A percentile compares a stretch with the other conserved stretches of the same genome.
Evolutionary conservation across 2,888 invertebrate genomes (phyloP).

Genomic region (Drosophila koepferae): DNA sequence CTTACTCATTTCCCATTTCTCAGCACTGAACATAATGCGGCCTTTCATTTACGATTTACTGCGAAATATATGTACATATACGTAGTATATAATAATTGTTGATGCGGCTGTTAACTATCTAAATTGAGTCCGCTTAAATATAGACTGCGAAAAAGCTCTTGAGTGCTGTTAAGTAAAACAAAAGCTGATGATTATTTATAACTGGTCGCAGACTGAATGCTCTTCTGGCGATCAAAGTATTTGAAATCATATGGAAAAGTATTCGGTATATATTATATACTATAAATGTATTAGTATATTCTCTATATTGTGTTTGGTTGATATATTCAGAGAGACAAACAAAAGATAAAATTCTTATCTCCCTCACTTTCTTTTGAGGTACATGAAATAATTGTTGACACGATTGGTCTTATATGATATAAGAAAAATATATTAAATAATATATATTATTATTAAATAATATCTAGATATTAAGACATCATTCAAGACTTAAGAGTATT

Average conservation of each 20-base stretch:
- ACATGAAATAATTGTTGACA: too few species aligned
- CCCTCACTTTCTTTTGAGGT: too few species aligned
- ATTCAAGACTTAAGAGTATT: too few species aligned
- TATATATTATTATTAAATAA: too few species aligned
- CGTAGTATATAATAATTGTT: neutral
- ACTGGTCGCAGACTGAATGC: neutral
- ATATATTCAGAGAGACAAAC: too few species aligned
- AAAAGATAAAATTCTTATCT: too few species aligned
- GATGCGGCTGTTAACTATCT: slow-evolving; percentile 9
- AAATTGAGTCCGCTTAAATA: neutral
- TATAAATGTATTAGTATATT: too few species aligned
- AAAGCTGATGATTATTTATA: neutral
- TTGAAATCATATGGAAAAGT: neutral
- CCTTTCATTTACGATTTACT: neutral
- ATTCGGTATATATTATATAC: too few species aligned
- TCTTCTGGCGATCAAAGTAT: neutral
- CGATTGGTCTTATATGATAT: too few species aligned
- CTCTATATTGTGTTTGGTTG: too few species aligned
- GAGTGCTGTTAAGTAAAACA: neutral
- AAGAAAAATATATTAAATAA: too few species aligned
- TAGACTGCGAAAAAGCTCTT: neutral
- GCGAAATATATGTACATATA: slow-evolving; percentile 1
- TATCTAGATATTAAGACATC: too few species aligned
- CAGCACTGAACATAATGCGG: slow-evolving; percentile 1
- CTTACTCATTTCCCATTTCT: slow-evolving; percentile 47